Evolutionary conservation across 2,113 vertebrate species (phyloP), one percentile per base, ranked within the genome.

Genomic region (Loxodonta africana): DNA sequence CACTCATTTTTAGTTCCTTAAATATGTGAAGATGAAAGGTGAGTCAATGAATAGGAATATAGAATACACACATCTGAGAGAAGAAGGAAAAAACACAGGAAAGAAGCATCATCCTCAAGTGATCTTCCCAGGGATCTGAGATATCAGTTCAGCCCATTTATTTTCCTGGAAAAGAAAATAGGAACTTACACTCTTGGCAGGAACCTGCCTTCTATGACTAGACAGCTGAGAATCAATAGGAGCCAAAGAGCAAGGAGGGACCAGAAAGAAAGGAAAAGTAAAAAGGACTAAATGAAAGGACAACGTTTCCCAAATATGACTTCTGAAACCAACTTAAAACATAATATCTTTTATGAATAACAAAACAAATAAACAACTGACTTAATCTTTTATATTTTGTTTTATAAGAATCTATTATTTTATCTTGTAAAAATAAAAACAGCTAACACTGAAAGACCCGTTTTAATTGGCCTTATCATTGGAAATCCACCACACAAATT

Each of bases 381-480:
- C 96, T 87, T 95, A 95, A 93, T 96, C 81, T 83, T 95, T 96
- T 95, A 96, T 30, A 23, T 51, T 95, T 87, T 93, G 25, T 96
- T 97, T 97, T 95, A 87, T 90, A 97, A 90, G 88, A 98, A 96
- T 94, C 76, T 96, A 69, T 96, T 98, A 95, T 97, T 98, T 97
- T 96, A 63, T 97, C 93, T 69, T 96, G 48, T 65, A 91, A 97
- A 97, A 98, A 88, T 81, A 76, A 94, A 98, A 98, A 96, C 92
- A 95, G 63, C 53, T 83, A 97, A 90, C 97, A 94, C 85, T 82
- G 90, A 88, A 88, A 69, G 93, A 90, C 46, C 67, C 48, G 90
- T 89, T 97, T 97, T 97, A 96, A 82, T 82, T 97, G 26, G 92
- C 83, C 92, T 98, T 97, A 97, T 98, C 97, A 95, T 93, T 92